Evolutionary conservation across 2,888 invertebrate species (phyloP), one percentile per base, ranked within the genome.

Genomic region (Suillia variegata): DNA sequence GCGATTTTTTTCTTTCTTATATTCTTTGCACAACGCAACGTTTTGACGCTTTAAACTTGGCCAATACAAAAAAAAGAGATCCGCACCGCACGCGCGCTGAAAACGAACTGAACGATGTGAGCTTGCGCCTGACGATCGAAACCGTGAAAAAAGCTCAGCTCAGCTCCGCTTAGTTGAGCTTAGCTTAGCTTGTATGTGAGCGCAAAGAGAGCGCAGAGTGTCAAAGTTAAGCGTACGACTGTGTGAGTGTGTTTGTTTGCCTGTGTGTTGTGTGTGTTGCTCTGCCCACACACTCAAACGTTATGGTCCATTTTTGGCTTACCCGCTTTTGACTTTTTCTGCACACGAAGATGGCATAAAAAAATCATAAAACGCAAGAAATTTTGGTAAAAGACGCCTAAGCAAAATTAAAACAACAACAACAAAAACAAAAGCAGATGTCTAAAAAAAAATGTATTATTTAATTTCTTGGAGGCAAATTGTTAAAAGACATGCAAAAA

Each of bases 51-150:
- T 15, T 52, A 20, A 52, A 33, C 12, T 12, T 12, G 22, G 8
- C 10, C 21, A 45, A 45, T n/a, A 26, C 8, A n/a, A 45, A 51
- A 33, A 56, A 64, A 58, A 66, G 70, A 73, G 73, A 76, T 74
- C 76, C 70, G 71, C 71, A 75, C 76, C 77, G 77, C 74, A 75
- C 75, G 76, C 76, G 73, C 67, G 73, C 74, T 73, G 61, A 65
- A 69, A 70, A 68, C 71, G 71, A 76, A 75, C 75, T 75, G 77
- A 75, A 72, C 63, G 61, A 45, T 56, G 56, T 59, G 62, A 67
- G 69, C 59, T 56, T 31, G 51, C 15, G 54, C 33, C 24, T 17
- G 21, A 33, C 47, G 51, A 61, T 38, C 34, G 31, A 31, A 17
- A 31, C 33, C 24, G 42, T 31, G 54, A 45, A 51, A 42, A 55